Base-by-base conservation (phyloP, 2,888 invertebrate species). In the Didymodactylos carnosus region DNA sequence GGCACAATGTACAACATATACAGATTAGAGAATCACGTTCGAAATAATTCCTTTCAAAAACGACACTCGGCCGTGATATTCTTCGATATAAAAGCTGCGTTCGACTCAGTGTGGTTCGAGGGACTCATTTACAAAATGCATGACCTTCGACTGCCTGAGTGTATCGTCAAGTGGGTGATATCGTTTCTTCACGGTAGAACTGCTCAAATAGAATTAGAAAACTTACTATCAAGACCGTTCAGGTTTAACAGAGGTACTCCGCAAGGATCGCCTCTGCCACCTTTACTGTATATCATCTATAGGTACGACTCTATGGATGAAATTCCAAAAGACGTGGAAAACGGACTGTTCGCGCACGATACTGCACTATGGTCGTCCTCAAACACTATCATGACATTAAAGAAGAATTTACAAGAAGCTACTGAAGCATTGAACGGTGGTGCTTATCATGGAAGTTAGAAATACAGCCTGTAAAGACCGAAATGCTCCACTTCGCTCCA, bases 1-100 rank as follows among this genome's bases (percentile, higher is more conserved):
- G 41, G 40, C 23, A 71, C 74, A 13, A 51, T 53, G 39, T 70
- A 71, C 13, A 49, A 74, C n/a, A 39, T 74, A 19, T 11, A 53
- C 0, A 39, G 71, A n/a, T 19, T 74, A 1, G 39, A 62, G 16
- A 39, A 71, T 10, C 25, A 49, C 25, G 19, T 49, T 16, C 39
- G 39, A 39, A 40, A 69, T 29, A 49, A 70, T 4, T 41, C 49
- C 27, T 43, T 43, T 19, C 43, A 73, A 73, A 70, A 39, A 49
- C n/a, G 14, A 69, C 40, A 69, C 25, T 35, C 39, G 10, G 70
- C 70, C 14, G 70, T 53, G 8, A 29, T 70, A 16, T 62, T 73
- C 23, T 73, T 73, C 62, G 74, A 71, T 46, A 29, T 74, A 8
- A 49, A 70, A 71, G 70, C 70, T n/a, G 73, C 73, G 1, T 73